These are phyloP conservation scores for Callaeas wilsoni DNA, from an alignment of 2,113 vertebrate genomes.

Conservation along the genomic window DNA sequence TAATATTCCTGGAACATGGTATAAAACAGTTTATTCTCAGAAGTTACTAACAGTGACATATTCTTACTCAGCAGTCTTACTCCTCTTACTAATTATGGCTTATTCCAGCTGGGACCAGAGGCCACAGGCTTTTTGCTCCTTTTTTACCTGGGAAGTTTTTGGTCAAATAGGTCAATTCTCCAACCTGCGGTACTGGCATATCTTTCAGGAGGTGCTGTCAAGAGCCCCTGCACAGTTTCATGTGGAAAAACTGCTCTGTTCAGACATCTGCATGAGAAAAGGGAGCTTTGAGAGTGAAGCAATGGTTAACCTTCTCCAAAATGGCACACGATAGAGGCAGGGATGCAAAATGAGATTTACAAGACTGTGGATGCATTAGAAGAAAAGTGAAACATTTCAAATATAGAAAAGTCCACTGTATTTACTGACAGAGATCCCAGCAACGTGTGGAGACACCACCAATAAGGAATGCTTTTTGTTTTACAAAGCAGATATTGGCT, in stretches of 20 bases:
- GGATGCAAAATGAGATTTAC: neutral
- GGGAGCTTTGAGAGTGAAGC: neutral
- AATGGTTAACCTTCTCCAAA: neutral
- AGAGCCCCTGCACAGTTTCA: neutral
- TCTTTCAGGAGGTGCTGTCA: neutral
- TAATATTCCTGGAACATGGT: neutral
- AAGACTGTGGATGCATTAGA: neutral
- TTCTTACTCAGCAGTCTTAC: neutral
- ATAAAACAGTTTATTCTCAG: neutral
- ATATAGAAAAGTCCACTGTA: neutral
- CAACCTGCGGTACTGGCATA: neutral
- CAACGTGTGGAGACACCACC: neutral
- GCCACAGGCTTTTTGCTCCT: neutral
- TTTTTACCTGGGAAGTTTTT: neutral
- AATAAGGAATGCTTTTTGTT: neutral
- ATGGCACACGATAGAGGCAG: rapidly evolving
- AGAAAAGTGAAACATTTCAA: neutral
- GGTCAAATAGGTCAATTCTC: neutral
- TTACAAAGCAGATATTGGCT: neutral
- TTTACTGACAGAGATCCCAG: neutral
- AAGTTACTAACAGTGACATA: neutral
- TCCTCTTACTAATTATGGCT: neutral
- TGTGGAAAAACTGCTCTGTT: neutral
- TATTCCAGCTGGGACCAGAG: neutral
- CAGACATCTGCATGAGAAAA: neutral